Evolutionary conservation across 92 coral and sea anemone genomes (phyloP).

Genomic region (Ricordea florida): DNA sequence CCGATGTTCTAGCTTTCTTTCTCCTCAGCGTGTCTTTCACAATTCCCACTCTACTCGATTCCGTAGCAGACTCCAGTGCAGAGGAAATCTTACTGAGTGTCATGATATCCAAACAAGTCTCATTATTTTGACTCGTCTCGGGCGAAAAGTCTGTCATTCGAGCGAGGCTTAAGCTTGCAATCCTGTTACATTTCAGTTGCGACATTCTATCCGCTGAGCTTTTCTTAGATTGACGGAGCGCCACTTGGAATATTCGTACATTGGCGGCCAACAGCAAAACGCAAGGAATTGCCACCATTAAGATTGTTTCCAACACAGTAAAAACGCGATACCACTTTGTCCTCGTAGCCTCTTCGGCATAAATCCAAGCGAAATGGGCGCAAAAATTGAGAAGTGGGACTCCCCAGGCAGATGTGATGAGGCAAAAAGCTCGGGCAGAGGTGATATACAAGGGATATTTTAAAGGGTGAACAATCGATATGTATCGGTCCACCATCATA

Average conservation of each 20-base stretch:
- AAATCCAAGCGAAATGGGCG: slow-evolving; percentile 53
- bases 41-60: background rate
- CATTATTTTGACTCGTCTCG: no score
- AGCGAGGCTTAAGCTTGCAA: no score
- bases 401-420: slow-evolving; percentile 26
- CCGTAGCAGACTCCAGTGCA: no score
- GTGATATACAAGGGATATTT: slow-evolving; percentile 29
- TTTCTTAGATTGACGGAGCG: background rate
- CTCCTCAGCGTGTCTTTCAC: background rate
- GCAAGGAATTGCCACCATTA: slow-evolving; percentile 25
- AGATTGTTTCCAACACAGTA: slow-evolving; percentile 29
- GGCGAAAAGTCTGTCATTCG: background rate
- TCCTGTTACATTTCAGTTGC: no score
- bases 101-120: no score
- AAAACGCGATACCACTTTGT: slow-evolving; percentile 36
- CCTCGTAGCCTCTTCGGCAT: slow-evolving; percentile 26
- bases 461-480: slow-evolving; percentile 30
- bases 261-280: background rate
- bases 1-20: slow-evolving; percentile 6
- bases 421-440: background rate
- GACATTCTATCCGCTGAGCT: no score
- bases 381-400: slow-evolving; percentile 42
- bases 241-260: slow-evolving; percentile 6
- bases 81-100: no score
- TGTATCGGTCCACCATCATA: slow-evolving; percentile 32